Evolutionary conservation across 2,113 vertebrate species (phyloP), one percentile per base, ranked within the genome.

Genomic region (Eurystomus gularis): DNA sequence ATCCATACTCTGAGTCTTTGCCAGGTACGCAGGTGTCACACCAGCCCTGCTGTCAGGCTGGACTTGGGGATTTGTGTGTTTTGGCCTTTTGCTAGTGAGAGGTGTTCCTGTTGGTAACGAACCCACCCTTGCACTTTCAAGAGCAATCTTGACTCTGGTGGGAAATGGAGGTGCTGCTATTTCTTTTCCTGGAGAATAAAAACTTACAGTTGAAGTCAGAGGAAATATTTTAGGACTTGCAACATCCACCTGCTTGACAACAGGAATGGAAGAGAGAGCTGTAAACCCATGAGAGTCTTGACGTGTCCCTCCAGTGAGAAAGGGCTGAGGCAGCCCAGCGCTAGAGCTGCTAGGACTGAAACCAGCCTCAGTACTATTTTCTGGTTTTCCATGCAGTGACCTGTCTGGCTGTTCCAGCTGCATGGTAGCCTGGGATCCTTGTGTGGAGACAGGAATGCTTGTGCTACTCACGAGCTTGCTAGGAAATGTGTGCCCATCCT

Each of bases 161-260:
- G 78, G 44, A 77, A 8, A 5, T 0, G 77, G 13, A 81, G 76
- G 11, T 2, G 24, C 58, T 78, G 75, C 62, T 13, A 1, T 5
- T 82, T 48, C 90, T 33, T 46, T 33, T 20, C 73, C 13, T 25
- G 42, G 12, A 8, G 14, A 17, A 3, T n/a, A 55, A 5, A 86
- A 48, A 11, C 1, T 10, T 3, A 51, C 44, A 0, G 1, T 1
- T 23, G 88, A 60, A 29, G 60, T 48, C 64, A 57, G 35, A 33
- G 9, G 73, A 58, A 94, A 14, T 0, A 11, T 44, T 72, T 19
- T 5, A 18, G 75, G 51, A 1, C 49, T 52, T 3, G 31, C 15
- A 25, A 14, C 4, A 55, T 89, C 71, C 14, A 5, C 19, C 31
- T 61, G 82, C 42, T 58, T 8, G 31, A 4, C 3, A 33, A 2